phyloP scores from a whole-genome alignment of 2,113 vertebrate species.

The Oryzias woworae region DNA sequence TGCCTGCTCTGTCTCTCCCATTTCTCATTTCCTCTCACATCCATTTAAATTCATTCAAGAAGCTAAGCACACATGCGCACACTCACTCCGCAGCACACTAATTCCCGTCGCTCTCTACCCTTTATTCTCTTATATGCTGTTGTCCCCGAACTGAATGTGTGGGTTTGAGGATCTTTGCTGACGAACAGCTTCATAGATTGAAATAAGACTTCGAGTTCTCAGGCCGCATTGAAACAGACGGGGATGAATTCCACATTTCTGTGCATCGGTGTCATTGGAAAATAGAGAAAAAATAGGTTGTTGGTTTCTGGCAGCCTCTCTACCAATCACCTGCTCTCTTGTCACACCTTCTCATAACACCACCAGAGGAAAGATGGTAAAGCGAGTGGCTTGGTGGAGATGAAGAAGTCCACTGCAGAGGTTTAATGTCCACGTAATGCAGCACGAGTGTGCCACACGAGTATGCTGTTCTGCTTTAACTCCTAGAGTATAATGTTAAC shows the following conservation, averaged over 20 bases:
- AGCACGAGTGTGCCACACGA: not conserved
- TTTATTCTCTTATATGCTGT: slow-evolving; percentile 30
- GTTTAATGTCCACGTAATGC: slow-evolving; percentile 18
- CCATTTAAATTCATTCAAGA: slow-evolving; percentile 30
- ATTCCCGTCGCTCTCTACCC: slow-evolving; percentile 23
- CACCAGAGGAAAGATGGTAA: slow-evolving; percentile 30
- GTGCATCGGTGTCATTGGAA: slow-evolving; percentile 26
- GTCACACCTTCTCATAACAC: slow-evolving; percentile 31
- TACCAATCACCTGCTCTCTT: slow-evolving; percentile 35
- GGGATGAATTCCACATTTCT: slow-evolving; percentile 45
- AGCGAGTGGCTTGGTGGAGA: slow-evolving; percentile 15
- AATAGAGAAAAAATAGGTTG: slow-evolving; percentile 31
- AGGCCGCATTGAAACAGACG: slow-evolving; percentile 31
- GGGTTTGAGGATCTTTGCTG: slow-evolving; percentile 26
- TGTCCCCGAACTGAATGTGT: slow-evolving; percentile 33
- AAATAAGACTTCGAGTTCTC: slow-evolving; percentile 47
- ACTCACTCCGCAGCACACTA: not conserved
- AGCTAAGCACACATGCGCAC: slow-evolving; percentile 25
- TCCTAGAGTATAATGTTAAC: slow-evolving; percentile 1
- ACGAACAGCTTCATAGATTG: slow-evolving; percentile 42
- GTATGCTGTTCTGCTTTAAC: not conserved
- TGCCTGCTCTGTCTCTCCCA: not conserved
- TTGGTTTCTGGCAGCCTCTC: slow-evolving; percentile 43
- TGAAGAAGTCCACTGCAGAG: slow-evolving; percentile 3
- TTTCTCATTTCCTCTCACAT: slow-evolving; percentile 45